Evolutionary conservation across 2,797 vertebrate species (phyloP), one percentile per base, ranked within the genome.

Genomic region (Cossypha caffra): DNA sequence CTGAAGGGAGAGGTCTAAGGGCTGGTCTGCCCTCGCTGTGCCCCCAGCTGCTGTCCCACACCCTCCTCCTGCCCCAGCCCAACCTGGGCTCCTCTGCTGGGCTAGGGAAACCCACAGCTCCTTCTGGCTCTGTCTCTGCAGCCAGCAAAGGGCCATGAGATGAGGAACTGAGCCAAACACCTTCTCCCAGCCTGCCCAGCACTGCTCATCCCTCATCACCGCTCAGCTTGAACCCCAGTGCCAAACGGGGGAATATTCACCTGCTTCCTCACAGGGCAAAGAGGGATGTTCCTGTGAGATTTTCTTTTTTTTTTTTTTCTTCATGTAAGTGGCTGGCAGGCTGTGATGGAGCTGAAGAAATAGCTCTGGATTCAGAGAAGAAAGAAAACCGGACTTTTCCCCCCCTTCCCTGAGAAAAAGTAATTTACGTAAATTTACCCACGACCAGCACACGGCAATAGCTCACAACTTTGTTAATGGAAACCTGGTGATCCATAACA

Each of bases 401-500:
- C 50, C 67, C 67, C 19, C 19, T 93, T 94, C 63, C 79, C 66
- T 18, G 97, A 98, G 98, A 98, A 97, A 98, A 98, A 98, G 99
- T 98, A 98, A 99, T 99, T 98, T 98, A 98, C 97, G 98, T 98
- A 98, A 98, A 98, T 99, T 98, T 98, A 98, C 97, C 98, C 96
- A 54, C 31, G 50, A 59, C 97, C 96, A 52, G 96, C 96, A 86
- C 93, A 93, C 11, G 5, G 98, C 98, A 97, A 98, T 96, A 97
- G 98, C 98, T 98, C 98, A 98, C 98, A 98, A 98, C 98, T 98
- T 98, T 98, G 98, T 99, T 99, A 99, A 99, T 99, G 99, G 99
- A 99, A 99, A 99, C 97, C 97, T 98, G 98, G 98, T 99, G 99
- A 99, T 99, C 99, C 99, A 97, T 99, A 98, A 99, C 99, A 96